Evolutionary conservation across 2,113 vertebrate genomes (phyloP).

Genomic region (Bufo gargarizans): DNA sequence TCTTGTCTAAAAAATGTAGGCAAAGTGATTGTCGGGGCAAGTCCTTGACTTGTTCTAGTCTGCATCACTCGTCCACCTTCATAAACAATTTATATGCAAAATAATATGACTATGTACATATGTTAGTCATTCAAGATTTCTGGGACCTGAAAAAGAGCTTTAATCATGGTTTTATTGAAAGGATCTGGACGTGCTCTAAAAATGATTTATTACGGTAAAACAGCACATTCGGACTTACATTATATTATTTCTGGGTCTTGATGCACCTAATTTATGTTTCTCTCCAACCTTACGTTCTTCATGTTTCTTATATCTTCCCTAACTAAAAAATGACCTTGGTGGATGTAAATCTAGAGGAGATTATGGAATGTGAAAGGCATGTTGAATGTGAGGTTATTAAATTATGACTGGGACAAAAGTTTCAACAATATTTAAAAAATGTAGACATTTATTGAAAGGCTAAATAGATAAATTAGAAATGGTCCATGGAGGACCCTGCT

Average conservation of each 20-base stretch:
- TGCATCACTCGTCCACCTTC: background rate
- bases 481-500: too few species aligned
- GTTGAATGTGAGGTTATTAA: background rate
- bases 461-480: background rate
- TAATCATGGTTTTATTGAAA: background rate
- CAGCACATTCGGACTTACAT: background rate
- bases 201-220: constrained; percentile 27
- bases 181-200: background rate
- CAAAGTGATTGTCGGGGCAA: constrained; percentile 26
- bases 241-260: background rate
- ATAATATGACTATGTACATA: constrained; percentile 1
- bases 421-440: background rate
- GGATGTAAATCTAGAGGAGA: background rate
- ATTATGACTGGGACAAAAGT: background rate
- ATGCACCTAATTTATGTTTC: background rate
- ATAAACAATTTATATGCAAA: constrained; percentile 14
- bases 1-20: constrained; percentile 27
- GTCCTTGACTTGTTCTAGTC: constrained; percentile 39
- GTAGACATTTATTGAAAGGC: background rate
- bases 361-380: background rate
- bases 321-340: background rate
- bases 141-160: background rate
- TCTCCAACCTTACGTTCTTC: background rate
- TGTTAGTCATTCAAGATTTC: background rate
- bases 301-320: background rate